A percentile compares a stretch with the other conserved stretches of the same genome.
Conservation (phyloP, 2,797 vertebrate genomes). For the Crocidura indochinensis region DNA sequence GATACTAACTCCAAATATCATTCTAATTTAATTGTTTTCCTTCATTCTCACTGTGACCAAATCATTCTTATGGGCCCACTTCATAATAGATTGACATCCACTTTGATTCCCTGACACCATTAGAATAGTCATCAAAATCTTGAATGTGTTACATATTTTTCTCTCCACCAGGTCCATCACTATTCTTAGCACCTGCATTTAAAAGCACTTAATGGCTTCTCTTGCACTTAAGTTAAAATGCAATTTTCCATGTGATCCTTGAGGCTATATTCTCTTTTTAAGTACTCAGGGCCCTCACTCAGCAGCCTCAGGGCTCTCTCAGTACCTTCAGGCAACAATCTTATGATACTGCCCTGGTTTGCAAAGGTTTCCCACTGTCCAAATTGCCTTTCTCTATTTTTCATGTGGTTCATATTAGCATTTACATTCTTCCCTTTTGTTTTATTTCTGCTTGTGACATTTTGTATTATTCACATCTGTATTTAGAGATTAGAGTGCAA, state of each 20-base stretch:
- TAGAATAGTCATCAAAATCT: conserved; percentile 36
- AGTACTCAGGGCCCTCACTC: neutral
- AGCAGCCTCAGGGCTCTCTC: neutral
- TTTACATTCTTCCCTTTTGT: neutral
- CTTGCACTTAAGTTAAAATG: conserved; percentile 25
- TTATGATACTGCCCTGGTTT: neutral
- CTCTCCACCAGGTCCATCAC: neutral
- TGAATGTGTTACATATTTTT: neutral
- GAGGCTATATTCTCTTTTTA: neutral
- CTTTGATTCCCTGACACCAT: conserved; percentile 6
- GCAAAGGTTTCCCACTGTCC: neutral
- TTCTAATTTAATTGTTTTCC: neutral
- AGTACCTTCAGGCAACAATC: neutral
- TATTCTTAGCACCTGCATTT: neutral
- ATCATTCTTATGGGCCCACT: neutral
- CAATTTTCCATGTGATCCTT: neutral
- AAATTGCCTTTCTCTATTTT: neutral
- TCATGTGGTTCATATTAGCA: neutral
- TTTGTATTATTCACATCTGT: neutral
- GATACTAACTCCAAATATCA: neutral
- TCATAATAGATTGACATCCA: conserved; percentile 42
- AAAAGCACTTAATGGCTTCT: conserved; percentile 55
- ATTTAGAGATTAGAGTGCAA: neutral
- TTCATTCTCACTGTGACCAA: neutral
- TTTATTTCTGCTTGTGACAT: neutral